Base-by-base conservation (phyloP, 1,140 invertebrate species). In the Sarcophaga bullata region DNA sequence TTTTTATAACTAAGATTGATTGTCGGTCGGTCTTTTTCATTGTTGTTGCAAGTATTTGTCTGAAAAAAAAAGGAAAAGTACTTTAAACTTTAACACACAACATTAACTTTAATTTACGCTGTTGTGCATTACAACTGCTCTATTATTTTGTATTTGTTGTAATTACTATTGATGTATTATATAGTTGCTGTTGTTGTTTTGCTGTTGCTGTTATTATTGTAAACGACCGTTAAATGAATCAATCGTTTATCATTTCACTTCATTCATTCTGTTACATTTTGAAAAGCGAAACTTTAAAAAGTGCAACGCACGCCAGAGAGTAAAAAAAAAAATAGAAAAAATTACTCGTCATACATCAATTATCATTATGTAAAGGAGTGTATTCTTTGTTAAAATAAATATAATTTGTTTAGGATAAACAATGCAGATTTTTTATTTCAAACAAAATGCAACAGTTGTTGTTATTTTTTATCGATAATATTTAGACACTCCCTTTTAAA, bases 21-120 rank as follows among this genome's bases (percentile, higher is more conserved):
- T 58, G 54, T 58, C 54, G 54, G 54, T 58, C 11, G 25, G 25
- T 58, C n/a, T 58, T 15, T 58, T 13, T 58, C n/a, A n/a, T n/a
- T 58, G 54, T n/a, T 58, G 54, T n/a, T 15, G 54, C 54, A 58
- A 13, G 11, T 58, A n/a, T 58, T 54, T 54, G 13, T n/a, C 15
- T 13, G 15, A 58, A 2, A n/a, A 7, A 58, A 58, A 37, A 37
- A 37, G n/a, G n/a, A 52, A 15, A 58, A 58, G 54, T 58, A 58
- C 54, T 58, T 58, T 15, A 58, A 58, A 58, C 54, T 76, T 76
- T 76, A 76, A 76, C 73, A 76, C 73, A 76, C 73, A 76, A 49
- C 73, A 76, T 76, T 76, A 76, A 76, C 73, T 76, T 76, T 47
- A 76, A 76, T 76, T 76, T 75, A 37, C 15, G 8, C 52, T 58